Percentiles rank a stretch among this genome's conserved stretches.
Evolutionary conservation across 2,797 vertebrate genomes (phyloP).

Genomic region (Huso huso): DNA sequence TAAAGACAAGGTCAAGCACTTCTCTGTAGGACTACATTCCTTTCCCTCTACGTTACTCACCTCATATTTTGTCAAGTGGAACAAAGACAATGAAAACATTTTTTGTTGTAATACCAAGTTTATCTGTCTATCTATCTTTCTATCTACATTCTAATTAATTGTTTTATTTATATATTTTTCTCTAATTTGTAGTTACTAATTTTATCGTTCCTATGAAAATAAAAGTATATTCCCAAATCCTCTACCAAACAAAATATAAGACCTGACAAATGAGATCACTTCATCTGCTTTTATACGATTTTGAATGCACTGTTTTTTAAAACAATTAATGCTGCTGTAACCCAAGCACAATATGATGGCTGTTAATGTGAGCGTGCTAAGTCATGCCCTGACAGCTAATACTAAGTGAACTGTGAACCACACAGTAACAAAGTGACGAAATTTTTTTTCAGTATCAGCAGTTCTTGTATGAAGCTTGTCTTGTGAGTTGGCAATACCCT

Average conservation of each 20-base stretch:
- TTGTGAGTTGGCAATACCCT: slow-evolving; percentile 1
- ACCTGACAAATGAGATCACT: too few relatives aligned
- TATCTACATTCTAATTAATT: too few relatives aligned
- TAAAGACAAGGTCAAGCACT: slow-evolving; percentile 13
- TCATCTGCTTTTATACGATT: too few relatives aligned
- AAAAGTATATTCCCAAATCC: too few relatives aligned
- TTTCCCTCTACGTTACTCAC: slow-evolving; percentile 8
- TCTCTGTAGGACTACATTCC: slow-evolving; percentile 10
- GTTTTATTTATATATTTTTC: too few relatives aligned
- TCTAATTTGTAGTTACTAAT: too few relatives aligned
- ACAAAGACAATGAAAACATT: slow-evolving; percentile 7
- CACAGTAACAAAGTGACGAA: slow-evolving; percentile 3
- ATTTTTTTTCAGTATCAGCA: background rate
- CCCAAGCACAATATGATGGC: slow-evolving; percentile 24
- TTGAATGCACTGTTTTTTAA: too few relatives aligned
- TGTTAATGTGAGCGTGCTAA: slow-evolving; percentile 39
- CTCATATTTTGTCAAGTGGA: slow-evolving; percentile 8
- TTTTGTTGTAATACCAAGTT: too few relatives aligned
- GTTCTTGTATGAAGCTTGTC: slow-evolving; percentile 9
- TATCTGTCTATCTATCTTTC: too few relatives aligned
- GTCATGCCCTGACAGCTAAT: slow-evolving; percentile 41
- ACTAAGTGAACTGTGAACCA: slow-evolving; percentile 38
- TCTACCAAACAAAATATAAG: too few relatives aligned
- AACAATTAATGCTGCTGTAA: too few relatives aligned
- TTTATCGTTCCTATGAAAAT: too few relatives aligned